Evolutionary conservation across 2,888 invertebrate species (phyloP).

Genomic region (Cephus rjabovi): DNA sequence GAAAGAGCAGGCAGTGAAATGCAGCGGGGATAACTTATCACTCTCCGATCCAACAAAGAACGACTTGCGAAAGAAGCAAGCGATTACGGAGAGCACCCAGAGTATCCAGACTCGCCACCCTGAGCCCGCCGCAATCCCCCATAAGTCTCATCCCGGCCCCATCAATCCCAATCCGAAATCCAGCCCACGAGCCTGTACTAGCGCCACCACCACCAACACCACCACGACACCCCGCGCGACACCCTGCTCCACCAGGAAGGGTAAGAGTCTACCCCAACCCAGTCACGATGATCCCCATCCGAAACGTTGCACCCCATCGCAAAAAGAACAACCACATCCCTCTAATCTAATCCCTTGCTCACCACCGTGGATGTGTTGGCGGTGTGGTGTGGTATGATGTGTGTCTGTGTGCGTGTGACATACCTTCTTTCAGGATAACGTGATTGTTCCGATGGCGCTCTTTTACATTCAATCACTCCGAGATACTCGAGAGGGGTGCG

Average conservation of each 20-base stretch:
- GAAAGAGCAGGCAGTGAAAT: constrained; percentile 65
- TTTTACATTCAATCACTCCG: not conserved
- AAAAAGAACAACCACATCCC: constrained; percentile 22
- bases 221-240: constrained; percentile 68
- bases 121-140: constrained; percentile 51
- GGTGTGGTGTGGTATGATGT: constrained; percentile 64
- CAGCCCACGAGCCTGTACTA: constrained; percentile 66
- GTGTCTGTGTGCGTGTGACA: constrained; percentile 19
- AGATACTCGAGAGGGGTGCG: not conserved
- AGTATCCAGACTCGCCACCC: constrained; percentile 64
- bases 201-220: constrained; percentile 65
- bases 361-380: constrained; percentile 67
- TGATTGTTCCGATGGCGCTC: constrained; percentile 40
- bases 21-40: constrained; percentile 52
- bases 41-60: constrained; percentile 32
- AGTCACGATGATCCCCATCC: constrained; percentile 42
- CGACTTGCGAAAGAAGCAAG: constrained; percentile 66
- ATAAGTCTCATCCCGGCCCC: constrained; percentile 47
- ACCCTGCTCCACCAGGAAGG: constrained; percentile 67
- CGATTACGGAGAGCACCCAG: constrained; percentile 65
- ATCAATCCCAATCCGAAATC: constrained; percentile 43
- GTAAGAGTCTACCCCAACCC: constrained; percentile 67
- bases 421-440: constrained; percentile 28
- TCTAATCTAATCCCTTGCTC: constrained; percentile 55
- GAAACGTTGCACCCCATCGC: constrained; percentile 41